Base-by-base conservation (phyloP, 2,113 vertebrate species). In the Prunella himalayana region DNA sequence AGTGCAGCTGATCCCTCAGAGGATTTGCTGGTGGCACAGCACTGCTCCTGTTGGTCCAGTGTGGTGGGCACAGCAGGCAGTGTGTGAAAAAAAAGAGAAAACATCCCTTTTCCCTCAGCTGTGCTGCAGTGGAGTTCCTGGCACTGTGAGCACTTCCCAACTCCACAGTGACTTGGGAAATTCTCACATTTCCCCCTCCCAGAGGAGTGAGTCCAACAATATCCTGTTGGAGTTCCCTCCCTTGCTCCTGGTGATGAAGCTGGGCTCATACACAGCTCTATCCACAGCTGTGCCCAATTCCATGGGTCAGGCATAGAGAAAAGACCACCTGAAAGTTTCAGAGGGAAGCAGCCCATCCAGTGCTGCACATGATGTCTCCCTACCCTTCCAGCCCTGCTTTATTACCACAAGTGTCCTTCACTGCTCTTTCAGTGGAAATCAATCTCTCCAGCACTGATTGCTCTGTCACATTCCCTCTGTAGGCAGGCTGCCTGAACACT, bases 401-500 rank as follows among this genome's bases (percentile, higher is more conserved):
- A 93, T 93, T 93, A 96, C 44, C 91, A 79, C 53, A 80, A 92
- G 90, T 90, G 92, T 96, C 88, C 92, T 95, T 96, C 91, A 56
- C 39, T 94, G 94, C 89, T 97, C 25, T 96, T 95, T 93, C 80
- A 28, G 76, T 95, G 15, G 24, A 86, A 91, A 97, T 96, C 92
- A 94, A 86, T 92, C 93, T 96, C 95, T 79, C 16, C 89, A 51
- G 94, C 90, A 33, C 90, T 95, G 94, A 97, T 97, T 88, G 95
- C 53, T 85, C 65, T 95, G 96, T 94, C 96, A 96, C 81, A 64
- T 95, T 89, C 96, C 78, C 94, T 95, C 93, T 86, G 73, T 63
- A 94, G 95, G 82, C 89, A 89, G 82, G 73, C 85, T 85, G 45
- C 47, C 73, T 66, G 90, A 95, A 71, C 90, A 70, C 93, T 95